Conservation (phyloP, 2,888 invertebrate species). For the Hartigia nigra region DNA sequence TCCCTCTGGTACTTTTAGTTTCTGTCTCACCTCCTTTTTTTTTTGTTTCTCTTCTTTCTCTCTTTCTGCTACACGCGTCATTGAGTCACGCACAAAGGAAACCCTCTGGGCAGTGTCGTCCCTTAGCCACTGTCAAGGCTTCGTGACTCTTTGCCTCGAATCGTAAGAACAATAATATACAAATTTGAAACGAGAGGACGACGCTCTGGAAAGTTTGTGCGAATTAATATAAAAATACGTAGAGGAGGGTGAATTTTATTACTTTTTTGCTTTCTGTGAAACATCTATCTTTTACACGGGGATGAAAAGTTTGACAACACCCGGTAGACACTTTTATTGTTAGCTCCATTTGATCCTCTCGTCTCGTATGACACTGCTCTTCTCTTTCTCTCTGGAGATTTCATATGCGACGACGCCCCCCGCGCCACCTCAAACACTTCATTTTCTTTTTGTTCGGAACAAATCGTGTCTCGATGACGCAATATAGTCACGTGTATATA, state of each 20-base stretch:
- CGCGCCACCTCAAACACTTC: too few species aligned
- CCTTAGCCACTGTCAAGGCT: not conserved
- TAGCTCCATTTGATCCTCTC: constrained; percentile 15
- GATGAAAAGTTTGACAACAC: not conserved
- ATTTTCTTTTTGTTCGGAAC: constrained; percentile 17
- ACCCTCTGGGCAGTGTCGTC: not conserved
- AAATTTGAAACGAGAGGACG: not conserved
- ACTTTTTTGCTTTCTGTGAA: too few species aligned
- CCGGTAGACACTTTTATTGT: not conserved
- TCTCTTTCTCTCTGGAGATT: constrained; percentile 20
- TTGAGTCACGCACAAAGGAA: not conserved
- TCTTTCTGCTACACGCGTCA: not conserved
- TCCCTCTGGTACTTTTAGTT: not conserved
- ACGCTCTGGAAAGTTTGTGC: not conserved
- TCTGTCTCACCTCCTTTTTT: not conserved
- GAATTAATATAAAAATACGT: not conserved
- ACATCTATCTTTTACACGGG: too few species aligned
- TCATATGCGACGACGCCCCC: constrained; percentile 8
- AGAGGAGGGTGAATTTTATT: not conserved
- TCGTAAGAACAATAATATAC: not conserved
- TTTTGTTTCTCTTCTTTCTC: not conserved
- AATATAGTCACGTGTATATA: not conserved
- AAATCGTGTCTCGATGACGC: not conserved
- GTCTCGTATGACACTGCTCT: constrained; percentile 21
- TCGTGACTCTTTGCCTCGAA: not conserved